Evolutionary conservation across 2,113 vertebrate species (phyloP).

Genomic region (Connochaetes taurinus): DNA sequence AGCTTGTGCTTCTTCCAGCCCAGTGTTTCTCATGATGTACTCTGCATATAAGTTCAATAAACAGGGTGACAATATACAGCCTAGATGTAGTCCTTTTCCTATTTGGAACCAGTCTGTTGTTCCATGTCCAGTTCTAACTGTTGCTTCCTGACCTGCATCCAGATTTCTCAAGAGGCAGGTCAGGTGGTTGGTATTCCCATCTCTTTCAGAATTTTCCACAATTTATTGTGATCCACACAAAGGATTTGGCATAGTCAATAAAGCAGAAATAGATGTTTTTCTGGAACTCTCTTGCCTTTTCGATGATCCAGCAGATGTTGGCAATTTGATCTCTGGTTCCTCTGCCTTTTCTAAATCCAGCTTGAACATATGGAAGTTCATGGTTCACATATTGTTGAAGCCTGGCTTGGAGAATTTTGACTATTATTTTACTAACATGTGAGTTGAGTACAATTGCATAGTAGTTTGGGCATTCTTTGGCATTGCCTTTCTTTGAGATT

Average conservation of each 20-base stretch:
- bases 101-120: neutral
- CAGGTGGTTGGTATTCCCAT: neutral
- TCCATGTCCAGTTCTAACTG: neutral
- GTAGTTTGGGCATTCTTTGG: neutral
- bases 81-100: neutral
- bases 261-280: neutral
- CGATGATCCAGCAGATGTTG: rapidly evolving
- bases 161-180: neutral
- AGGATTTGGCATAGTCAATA: neutral
- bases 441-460: neutral
- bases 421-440: neutral
- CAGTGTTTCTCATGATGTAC: neutral
- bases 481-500: neutral
- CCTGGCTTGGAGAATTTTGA: neutral
- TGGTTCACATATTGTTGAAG: neutral
- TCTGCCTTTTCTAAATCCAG: neutral
- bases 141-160: neutral
- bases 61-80: neutral
- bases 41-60: neutral
- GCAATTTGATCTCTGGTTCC: neutral
- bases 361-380: neutral
- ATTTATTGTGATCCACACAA: neutral
- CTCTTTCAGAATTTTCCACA: neutral
- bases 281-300: neutral
- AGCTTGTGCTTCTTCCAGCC: neutral